Evolutionary conservation across 2,797 vertebrate species (phyloP).

Genomic region (Typhlichthys eigenmanni): DNA sequence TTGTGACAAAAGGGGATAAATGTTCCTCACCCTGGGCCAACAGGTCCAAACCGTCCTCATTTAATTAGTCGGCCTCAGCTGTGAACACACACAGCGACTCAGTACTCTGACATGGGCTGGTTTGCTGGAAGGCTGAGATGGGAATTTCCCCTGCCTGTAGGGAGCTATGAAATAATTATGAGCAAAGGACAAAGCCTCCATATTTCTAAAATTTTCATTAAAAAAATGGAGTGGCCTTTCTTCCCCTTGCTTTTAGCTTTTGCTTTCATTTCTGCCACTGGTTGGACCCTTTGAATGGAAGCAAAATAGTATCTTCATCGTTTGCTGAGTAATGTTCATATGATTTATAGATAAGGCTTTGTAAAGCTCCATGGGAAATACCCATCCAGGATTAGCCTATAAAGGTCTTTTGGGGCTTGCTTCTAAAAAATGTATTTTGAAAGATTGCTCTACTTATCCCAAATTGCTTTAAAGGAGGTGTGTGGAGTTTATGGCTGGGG

Average conservation of each 20-base stretch:
- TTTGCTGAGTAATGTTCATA: constrained; percentile 17
- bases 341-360: constrained; percentile 38
- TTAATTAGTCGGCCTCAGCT: constrained; percentile 77
- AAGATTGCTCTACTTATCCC: background rate
- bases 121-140: constrained; percentile 49
- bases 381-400: background rate
- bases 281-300: constrained; percentile 31
- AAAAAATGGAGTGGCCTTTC: constrained; percentile 48
- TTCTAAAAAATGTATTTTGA: constrained; percentile 1
- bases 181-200: constrained; percentile 51
- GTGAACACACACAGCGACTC: constrained; percentile 56
- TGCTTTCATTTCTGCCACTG: constrained; percentile 19
- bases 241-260: constrained; percentile 3
- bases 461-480: background rate
- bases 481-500: background rate
- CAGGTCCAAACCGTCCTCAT: constrained; percentile 64
- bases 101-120: constrained; percentile 48
- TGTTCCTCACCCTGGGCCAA: constrained; percentile 49
- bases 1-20: constrained; percentile 52
- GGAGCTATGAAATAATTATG: constrained; percentile 66
- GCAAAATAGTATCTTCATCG: constrained; percentile 16
- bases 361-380: constrained; percentile 8
- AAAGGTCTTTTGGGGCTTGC: background rate
- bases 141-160: constrained; percentile 58
- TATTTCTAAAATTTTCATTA: constrained; percentile 60